Evolutionary conservation across 2,113 vertebrate species (phyloP), one percentile per base, ranked within the genome.

Genomic region (Dipodomys stephensi): DNA sequence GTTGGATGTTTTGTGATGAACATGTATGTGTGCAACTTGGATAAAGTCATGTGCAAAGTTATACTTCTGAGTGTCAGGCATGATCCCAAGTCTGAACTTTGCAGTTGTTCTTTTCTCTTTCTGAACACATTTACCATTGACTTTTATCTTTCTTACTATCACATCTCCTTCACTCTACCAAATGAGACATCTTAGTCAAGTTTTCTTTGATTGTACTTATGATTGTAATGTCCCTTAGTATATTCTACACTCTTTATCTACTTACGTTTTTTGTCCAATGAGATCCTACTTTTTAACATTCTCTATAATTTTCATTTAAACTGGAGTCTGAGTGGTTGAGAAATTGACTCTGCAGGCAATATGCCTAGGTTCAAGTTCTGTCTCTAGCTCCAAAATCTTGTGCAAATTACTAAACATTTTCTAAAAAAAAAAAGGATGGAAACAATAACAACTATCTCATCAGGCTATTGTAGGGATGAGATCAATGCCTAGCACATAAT

Each of bases 391-490:
- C 88, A 19, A 84, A 92, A 87, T 82, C n/a, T n/a, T 88, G 23
- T 19, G 4, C 6, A 92, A 82, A 88, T 71, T 83, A 39, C 67
- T 83, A 53, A 90, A 67, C 15, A 62, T 92, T 79, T 62, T 77
- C 83, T 90, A 25, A 49, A 82, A 92, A 94, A 44, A 13, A 57
- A 57, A 9, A 49, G 23, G 1, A 60, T 73, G 28, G 35, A 65
- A 93, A 87, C 65, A 89, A 93, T 72, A 65, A 32, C 78, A 85
- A 79, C 49, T 27, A 86, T 91, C 49, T 89, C 92, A 83, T 88
- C 39, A 77, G 49, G 65, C 53, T 35, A 82, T 67, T 90, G 32
- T 77, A 32, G 46, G 27, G 39, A 69, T 90, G 73, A 79, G 83
- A 78, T 83, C 67, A 92, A 79, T 53, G 81, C 19, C 16, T 71